phyloP scores from a whole-genome alignment of 2,888 invertebrate species.

The Pardosa pseudoannulata region DNA sequence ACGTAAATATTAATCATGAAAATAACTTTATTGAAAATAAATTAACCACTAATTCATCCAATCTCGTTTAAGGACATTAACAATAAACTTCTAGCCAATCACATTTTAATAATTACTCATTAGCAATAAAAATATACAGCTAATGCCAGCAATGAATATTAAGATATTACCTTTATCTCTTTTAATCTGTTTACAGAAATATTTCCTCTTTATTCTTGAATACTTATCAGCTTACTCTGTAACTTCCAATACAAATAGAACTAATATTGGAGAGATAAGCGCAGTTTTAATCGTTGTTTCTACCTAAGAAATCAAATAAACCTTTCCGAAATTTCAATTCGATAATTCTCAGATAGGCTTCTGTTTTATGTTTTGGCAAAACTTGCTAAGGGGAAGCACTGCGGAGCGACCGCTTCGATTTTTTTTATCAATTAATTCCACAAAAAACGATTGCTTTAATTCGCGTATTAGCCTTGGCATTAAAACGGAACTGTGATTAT shows the following conservation, averaged over 20 bases:
- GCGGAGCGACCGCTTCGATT: not conserved
- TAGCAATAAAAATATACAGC: slow-evolving; percentile 17
- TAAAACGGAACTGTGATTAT: slow-evolving; percentile 60
- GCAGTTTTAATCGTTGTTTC: slow-evolving; percentile 63
- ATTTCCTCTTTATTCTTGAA: not conserved
- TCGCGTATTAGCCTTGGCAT: slow-evolving; percentile 55
- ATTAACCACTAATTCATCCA: not conserved
- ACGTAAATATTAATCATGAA: not conserved
- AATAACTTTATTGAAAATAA: not conserved
- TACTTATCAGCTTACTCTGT: slow-evolving; percentile 24
- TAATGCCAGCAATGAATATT: slow-evolving; percentile 18
- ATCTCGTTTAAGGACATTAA: not conserved
- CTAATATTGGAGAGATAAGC: slow-evolving; percentile 64
- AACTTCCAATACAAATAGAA: slow-evolving; percentile 34
- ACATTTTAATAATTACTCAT: slow-evolving; percentile 46
- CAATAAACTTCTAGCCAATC: not conserved
- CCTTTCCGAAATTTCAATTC: slow-evolving; percentile 63
- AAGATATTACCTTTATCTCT: slow-evolving; percentile 41
- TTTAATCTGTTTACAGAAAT: slow-evolving; percentile 57
- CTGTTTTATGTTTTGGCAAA: slow-evolving; percentile 61
- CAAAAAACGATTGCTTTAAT: slow-evolving; percentile 61
- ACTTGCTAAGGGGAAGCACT: slow-evolving; percentile 1
- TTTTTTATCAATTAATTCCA: slow-evolving; percentile 65
- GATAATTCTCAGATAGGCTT: slow-evolving; percentile 64
- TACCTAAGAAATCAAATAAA: slow-evolving; percentile 52